Evolutionary conservation across 2,797 vertebrate species (phyloP).

Genomic region (Spea hammondii): DNA sequence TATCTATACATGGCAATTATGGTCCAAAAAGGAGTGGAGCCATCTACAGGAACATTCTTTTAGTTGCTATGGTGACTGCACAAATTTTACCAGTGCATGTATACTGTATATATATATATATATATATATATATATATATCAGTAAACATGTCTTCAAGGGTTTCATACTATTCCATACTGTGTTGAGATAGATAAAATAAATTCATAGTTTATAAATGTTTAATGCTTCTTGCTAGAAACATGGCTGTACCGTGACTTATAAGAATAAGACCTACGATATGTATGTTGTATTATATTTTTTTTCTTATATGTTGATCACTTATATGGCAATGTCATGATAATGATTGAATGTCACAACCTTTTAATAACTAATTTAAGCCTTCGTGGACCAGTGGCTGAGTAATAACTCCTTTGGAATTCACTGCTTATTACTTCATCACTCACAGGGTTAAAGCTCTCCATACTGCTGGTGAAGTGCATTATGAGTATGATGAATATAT

Average conservation of each 20-base stretch:
- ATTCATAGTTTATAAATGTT: slow-evolving; percentile 15
- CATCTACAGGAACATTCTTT: no score
- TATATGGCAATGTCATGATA: background rate
- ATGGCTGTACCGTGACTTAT: slow-evolving; percentile 10
- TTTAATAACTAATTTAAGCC: background rate
- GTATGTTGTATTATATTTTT: background rate
- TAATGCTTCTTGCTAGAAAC: slow-evolving; percentile 21
- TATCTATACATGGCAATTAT: no score
- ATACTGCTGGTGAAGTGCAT: no score
- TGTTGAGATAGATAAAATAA: background rate
- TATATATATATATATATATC: background rate
- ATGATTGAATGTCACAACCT: background rate
- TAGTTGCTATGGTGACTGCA: no score
- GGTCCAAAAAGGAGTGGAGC: no score
- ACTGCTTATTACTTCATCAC: no score
- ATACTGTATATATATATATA: no score
- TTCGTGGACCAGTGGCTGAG: no score
- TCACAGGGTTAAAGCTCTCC: no score
- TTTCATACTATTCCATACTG: slow-evolving; percentile 6
- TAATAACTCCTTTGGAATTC: no score
- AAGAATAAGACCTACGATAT: background rate
- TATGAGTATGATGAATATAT: no score
- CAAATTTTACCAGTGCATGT: no score
- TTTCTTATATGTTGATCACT: background rate
- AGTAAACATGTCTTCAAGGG: slow-evolving; percentile 12